Evolutionary conservation across 2,797 vertebrate species (phyloP).

Genomic region (Neosalanx taihuensis): DNA sequence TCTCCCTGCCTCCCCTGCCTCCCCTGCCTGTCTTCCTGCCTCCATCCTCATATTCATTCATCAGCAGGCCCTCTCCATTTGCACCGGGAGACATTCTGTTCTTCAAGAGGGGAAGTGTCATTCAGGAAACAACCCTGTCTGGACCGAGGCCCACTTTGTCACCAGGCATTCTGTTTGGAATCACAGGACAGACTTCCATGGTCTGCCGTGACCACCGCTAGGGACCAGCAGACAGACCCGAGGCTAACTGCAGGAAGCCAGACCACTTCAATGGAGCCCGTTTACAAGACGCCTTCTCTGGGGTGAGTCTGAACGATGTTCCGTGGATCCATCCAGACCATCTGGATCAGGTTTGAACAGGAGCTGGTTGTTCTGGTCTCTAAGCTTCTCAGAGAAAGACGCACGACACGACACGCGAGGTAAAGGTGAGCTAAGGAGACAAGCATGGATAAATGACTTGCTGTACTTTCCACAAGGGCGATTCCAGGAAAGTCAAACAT

Average conservation of each 20-base stretch:
- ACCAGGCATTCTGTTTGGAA: background rate
- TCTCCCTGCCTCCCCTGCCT: constrained; percentile 15
- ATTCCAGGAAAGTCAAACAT: constrained; percentile 24
- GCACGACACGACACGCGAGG: constrained; percentile 2
- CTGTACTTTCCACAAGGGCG: constrained; percentile 31
- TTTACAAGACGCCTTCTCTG: constrained; percentile 1
- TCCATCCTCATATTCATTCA: constrained; percentile 20
- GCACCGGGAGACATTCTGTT: constrained; percentile 42
- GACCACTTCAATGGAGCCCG: background rate
- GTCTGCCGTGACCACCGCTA: constrained; percentile 17
- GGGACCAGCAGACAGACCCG: constrained; percentile 15
- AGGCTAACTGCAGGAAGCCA: constrained; percentile 4
- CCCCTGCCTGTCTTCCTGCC: constrained; percentile 20
- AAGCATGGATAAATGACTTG: constrained; percentile 28
- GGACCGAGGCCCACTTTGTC: constrained; percentile 21
- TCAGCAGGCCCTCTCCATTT: constrained; percentile 18
- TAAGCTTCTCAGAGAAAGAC: constrained; percentile 8
- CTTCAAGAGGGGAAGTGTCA: constrained; percentile 44
- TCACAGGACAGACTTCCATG: too few relatives aligned
- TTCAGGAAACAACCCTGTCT: constrained; percentile 44
- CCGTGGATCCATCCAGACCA: constrained; percentile 5
- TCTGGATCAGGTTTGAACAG: constrained; percentile 9
- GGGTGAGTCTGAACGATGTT: constrained; percentile 11
- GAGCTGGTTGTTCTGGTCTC: background rate
- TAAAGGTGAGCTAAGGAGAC: constrained; percentile 30